Percentiles rank a stretch among this genome's conserved stretches.
These are phyloP conservation scores for Deroplatys truncata DNA, from an alignment of 2,888 invertebrate genomes.

Conservation along the genomic window DNA sequence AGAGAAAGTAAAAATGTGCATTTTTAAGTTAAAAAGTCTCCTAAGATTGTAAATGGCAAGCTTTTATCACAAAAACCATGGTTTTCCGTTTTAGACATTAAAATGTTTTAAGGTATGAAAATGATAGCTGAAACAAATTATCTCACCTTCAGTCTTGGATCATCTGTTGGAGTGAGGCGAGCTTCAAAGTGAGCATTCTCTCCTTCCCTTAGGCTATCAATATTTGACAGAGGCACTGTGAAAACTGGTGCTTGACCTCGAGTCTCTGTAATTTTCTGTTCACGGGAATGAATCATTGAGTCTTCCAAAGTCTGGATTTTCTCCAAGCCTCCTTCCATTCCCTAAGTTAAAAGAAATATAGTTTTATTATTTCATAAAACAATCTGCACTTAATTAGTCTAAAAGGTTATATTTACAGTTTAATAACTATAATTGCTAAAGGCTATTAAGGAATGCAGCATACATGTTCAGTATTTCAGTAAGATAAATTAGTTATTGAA, in stretches of 20 bases:
- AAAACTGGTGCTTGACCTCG: conserved; percentile 85
- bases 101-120: too few species aligned
- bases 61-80: too few species aligned
- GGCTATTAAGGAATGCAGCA: too few species aligned
- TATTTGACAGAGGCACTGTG: conserved; percentile 81
- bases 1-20: too few species aligned
- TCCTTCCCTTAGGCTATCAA: conserved; percentile 83
- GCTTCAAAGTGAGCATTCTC: conserved; percentile 91
- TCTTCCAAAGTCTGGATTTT: conserved; percentile 91
- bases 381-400: neutral
- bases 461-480: too few species aligned
- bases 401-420: neutral
- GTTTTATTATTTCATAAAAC: neutral
- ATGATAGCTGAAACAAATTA: neutral
- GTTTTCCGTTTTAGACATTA: too few species aligned
- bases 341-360: conserved; percentile 47
- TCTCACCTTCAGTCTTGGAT: conserved; percentile 74
- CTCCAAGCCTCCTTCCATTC: conserved; percentile 93
- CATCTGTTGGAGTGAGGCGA: conserved; percentile 82
- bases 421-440: neutral
- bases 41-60: too few species aligned
- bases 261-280: conserved; percentile 68
- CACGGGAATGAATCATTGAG: conserved; percentile 72
- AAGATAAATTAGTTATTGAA: too few species aligned
- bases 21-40: too few species aligned